phyloP scores from a whole-genome alignment of 2,888 invertebrate genomes.

The Acleris emargana region DNA sequence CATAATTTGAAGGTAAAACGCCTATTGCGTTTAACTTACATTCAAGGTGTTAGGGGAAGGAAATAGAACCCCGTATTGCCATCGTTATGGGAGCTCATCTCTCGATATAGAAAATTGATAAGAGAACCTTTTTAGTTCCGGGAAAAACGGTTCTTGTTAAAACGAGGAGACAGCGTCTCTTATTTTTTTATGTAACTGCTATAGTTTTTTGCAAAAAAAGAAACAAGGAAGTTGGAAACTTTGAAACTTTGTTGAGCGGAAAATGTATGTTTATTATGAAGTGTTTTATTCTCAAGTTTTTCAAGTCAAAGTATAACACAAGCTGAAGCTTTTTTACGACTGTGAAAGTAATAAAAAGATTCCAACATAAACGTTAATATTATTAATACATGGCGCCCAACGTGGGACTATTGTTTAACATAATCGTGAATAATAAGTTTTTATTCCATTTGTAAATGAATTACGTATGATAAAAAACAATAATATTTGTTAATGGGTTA shows the following conservation, averaged over 20 bases:
- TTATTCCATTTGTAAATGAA: too few species aligned
- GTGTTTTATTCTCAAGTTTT: neutral
- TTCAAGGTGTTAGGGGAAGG: slow-evolving; percentile 31
- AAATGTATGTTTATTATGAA: neutral
- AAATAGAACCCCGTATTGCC: slow-evolving; percentile 30
- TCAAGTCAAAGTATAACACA: neutral
- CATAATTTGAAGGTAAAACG: neutral
- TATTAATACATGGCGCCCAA: slow-evolving; percentile 2
- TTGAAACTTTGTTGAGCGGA: neutral
- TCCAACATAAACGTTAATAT: neutral
- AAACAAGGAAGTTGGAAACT: neutral
- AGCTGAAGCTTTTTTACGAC: too few species aligned
- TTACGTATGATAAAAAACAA: too few species aligned
- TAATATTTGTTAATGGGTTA: too few species aligned
- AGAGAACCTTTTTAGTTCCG: slow-evolving; percentile 35
- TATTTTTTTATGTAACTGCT: slow-evolving; percentile 3
- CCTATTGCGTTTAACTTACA: slow-evolving; percentile 5
- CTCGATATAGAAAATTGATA: slow-evolving; percentile 38
- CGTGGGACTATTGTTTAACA: neutral
- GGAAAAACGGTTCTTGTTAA: slow-evolving; percentile 25
- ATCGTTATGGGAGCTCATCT: slow-evolving; percentile 37
- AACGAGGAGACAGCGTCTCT: slow-evolving; percentile 5
- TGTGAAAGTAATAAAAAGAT: too few species aligned
- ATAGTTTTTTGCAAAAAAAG: slow-evolving; percentile 1
- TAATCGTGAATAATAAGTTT: neutral